Conservation (phyloP, 2,888 invertebrate species). For the Seladonia tumulorum region DNA sequence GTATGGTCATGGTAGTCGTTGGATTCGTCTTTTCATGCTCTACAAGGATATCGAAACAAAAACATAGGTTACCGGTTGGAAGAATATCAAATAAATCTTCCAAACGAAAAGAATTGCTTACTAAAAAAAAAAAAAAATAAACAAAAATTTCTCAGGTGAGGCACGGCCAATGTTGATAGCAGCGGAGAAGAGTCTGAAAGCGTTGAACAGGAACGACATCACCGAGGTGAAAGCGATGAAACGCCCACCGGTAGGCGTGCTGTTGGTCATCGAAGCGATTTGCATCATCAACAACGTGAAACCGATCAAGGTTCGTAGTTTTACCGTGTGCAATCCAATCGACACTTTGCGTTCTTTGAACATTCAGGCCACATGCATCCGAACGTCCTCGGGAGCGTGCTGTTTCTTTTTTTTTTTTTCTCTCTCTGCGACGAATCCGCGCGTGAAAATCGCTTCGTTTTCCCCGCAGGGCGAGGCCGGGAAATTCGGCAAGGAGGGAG, state of each 20-base stretch:
- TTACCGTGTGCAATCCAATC: too few species aligned
- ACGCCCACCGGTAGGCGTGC: conserved; percentile 94
- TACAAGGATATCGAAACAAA: too few species aligned
- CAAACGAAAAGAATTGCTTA: neutral
- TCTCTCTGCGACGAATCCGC: neutral
- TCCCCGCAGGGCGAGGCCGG: conserved; percentile 85
- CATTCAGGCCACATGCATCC: neutral
- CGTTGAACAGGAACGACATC: conserved; percentile 96
- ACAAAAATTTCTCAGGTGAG: conserved; percentile 84
- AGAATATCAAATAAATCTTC: too few species aligned
- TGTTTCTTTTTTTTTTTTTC: too few species aligned
- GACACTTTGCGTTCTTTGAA: too few species aligned
- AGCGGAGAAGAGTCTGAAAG: conserved; percentile 94
- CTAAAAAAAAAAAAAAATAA: neutral
- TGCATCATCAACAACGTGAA: conserved; percentile 93
- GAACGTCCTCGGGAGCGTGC: neutral
- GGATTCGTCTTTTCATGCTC: too few species aligned
- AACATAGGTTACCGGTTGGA: too few species aligned
- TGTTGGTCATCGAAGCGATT: conserved; percentile 92
- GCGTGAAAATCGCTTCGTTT: neutral
- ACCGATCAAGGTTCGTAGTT: conserved; percentile 87
- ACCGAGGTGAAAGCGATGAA: conserved; percentile 97
- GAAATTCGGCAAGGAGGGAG: conserved; percentile 90
- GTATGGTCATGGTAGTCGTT: too few species aligned
- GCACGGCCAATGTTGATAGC: conserved; percentile 95